Conservation (phyloP, 1,140 invertebrate species). For the Lepeophtheirus salmonis region DNA sequence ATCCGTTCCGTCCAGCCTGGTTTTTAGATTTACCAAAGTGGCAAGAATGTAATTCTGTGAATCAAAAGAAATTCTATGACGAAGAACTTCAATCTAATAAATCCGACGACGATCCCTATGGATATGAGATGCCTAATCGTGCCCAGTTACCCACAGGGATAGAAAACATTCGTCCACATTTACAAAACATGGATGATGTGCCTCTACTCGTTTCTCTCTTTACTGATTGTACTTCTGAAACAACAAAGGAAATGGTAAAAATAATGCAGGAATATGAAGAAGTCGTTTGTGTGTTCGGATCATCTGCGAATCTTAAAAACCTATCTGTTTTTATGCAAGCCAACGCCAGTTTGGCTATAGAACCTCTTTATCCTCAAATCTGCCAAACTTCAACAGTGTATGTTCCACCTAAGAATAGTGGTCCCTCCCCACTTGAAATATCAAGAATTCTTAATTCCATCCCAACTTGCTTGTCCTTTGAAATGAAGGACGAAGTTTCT, state of each 20-base stretch:
- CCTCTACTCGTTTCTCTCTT: conserved; percentile 86
- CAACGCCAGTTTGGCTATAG: conserved; percentile 75
- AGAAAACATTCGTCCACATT: conserved; percentile 84
- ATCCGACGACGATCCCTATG: conserved; percentile 38
- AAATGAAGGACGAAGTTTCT: conserved; percentile 48
- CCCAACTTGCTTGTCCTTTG: conserved; percentile 63
- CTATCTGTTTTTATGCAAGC: conserved; percentile 80
- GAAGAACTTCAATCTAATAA: conserved; percentile 38
- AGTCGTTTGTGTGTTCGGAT: conserved; percentile 36
- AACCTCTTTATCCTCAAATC: conserved; percentile 70
- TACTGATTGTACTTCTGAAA: conserved; percentile 78
- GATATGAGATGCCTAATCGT: conserved; percentile 79
- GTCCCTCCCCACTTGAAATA: conserved; percentile 54
- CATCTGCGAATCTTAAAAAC: conserved; percentile 52
- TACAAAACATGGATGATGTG: conserved; percentile 88
- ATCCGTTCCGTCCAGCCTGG: conserved; percentile 2
- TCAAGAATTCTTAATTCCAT: conserved; percentile 62
- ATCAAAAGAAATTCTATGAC: background rate
- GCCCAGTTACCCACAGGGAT: conserved; percentile 88
- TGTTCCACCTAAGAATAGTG: conserved; percentile 28
- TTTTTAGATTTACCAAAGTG: conserved; percentile 8
- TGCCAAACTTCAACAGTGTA: conserved; percentile 31
- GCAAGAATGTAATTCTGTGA: background rate
- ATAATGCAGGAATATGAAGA: conserved; percentile 42
- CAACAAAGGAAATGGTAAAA: conserved; percentile 35